Evolutionary conservation across 2,113 vertebrate species (phyloP), one percentile per base, ranked within the genome.

Genomic region (Pterocles gutturalis): DNA sequence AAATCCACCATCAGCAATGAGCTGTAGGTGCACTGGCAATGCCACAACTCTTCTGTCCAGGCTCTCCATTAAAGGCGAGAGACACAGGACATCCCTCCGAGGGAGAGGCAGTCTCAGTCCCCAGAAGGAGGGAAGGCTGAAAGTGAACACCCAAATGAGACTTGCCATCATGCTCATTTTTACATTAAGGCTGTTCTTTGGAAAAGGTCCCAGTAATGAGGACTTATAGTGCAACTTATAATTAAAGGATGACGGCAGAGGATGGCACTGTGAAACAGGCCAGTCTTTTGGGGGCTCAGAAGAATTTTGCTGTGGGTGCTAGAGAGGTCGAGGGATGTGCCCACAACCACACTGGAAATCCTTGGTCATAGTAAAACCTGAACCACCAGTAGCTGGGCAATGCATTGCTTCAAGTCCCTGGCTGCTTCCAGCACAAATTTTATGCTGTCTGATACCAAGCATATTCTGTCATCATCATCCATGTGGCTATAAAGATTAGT

Each of bases 341-440:
- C n/a, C 76, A 21, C 20, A 75, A 4, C n/a, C 60, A 28, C 26
- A 38, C 29, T 45, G 53, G 85, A 88, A 77, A 65, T 22, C 33
- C 61, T 72, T 21, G 21, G 14, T 85, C 54, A 28, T 33, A 55
- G 46, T 18, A 67, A 70, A 93, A 5, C 6, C 2, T n/a, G 31
- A 83, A 53, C 38, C 31, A 48, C 11, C 54, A 53, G 43, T 2
- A 76, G 11, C 33, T 58, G 43, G 33, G 16, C 36, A 87, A 60
- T 0, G 3, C 25, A n/a, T 34, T 0, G 0, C 3, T 85, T 91
- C 33, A 33, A 65, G 54, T 21, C 46, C 21, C 48, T 69, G 38
- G 18, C 45, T 77, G 31, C 33, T 92, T 86, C 34, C 75, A 83
- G 62, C 21, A 76, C 9, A 57, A 64, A 48, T 24, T 29, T 28